Percentiles rank a stretch among this genome's conserved stretches.
These are phyloP conservation scores for Strigamia transsilvanica DNA, from an alignment of 2,888 invertebrate genomes.

Conservation along the genomic window DNA sequence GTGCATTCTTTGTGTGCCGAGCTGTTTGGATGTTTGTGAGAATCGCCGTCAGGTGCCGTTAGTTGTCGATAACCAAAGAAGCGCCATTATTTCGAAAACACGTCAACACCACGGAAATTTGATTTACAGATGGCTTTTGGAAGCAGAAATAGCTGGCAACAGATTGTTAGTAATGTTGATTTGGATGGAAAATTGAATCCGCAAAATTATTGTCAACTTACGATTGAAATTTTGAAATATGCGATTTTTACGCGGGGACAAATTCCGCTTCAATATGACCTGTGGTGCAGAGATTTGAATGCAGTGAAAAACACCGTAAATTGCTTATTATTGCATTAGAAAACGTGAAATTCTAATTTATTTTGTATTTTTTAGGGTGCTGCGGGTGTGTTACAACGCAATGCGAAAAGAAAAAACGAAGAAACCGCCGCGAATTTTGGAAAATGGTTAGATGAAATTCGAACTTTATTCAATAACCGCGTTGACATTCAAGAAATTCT, in stretches of 20 bases:
- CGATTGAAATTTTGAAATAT: slow-evolving; percentile 48
- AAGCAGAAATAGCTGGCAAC: background rate
- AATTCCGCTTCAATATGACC: slow-evolving; percentile 48
- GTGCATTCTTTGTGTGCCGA: background rate
- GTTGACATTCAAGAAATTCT: slow-evolving; percentile 14
- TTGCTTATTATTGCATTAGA: background rate
- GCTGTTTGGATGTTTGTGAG: background rate
- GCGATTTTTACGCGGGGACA: slow-evolving; percentile 50
- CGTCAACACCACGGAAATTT: background rate
- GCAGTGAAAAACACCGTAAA: background rate
- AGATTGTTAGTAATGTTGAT: background rate
- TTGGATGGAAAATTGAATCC: slow-evolving; percentile 48
- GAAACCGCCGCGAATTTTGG: background rate
- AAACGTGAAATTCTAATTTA: background rate
- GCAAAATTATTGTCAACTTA: slow-evolving; percentile 33
- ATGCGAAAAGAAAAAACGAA: background rate
- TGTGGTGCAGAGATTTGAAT: background rate
- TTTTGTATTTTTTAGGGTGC: background rate
- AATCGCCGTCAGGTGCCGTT: background rate
- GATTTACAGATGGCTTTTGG: background rate
- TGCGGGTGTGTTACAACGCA: background rate
- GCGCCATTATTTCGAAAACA: background rate
- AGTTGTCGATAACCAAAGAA: background rate
- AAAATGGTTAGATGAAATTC: background rate
- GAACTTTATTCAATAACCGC: background rate